Evolutionary conservation across 2,797 vertebrate genomes (phyloP).

Genomic region (Sebastes cheni): DNA sequence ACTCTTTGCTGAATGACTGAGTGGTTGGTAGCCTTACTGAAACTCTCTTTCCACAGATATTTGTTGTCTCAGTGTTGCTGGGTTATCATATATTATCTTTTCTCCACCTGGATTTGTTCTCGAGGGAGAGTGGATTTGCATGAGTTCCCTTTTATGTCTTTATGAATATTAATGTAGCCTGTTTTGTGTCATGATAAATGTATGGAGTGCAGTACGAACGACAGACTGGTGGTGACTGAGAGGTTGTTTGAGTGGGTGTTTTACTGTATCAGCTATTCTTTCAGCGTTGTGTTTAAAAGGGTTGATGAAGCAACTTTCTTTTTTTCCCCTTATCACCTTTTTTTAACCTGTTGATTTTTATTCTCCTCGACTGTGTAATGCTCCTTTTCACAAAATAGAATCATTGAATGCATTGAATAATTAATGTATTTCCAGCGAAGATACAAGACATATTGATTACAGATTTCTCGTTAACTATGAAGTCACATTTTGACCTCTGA

Average conservation of each 20-base stretch:
- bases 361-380: neutral
- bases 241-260: neutral
- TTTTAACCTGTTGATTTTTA: neutral
- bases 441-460: neutral
- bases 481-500: neutral
- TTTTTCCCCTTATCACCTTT: rapidly evolving
- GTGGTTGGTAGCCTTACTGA: neutral
- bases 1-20: slow-evolving; percentile 17
- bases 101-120: neutral
- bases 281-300: neutral
- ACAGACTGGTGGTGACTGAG: neutral
- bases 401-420: neutral
- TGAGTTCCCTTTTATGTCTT: neutral
- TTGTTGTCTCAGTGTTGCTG: neutral
- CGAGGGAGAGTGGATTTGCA: neutral
- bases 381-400: neutral
- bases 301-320: neutral
- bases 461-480: neutral
- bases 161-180: neutral
- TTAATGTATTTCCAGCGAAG: neutral
- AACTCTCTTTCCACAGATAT: neutral
- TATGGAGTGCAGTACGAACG: neutral
- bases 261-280: neutral
- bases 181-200: neutral
- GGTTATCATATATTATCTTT: neutral